Percentiles rank a stretch among this genome's conserved stretches.
phyloP scores from a whole-genome alignment of 1,140 invertebrate genomes.

The Lineus longissimus region DNA sequence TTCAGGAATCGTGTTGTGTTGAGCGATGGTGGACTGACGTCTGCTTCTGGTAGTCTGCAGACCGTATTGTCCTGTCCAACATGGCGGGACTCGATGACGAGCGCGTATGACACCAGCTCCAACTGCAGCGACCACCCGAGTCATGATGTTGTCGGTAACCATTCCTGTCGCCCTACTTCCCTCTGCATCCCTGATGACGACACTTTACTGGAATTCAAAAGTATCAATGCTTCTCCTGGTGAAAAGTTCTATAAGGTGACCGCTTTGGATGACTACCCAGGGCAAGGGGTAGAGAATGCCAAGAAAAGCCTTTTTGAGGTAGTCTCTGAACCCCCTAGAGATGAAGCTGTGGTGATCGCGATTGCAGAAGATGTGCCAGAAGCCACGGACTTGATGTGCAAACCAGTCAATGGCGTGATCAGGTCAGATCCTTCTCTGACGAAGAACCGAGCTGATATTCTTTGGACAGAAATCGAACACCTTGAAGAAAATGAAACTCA shows the following conservation, averaged over 20 bases:
- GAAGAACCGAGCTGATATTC: no score
- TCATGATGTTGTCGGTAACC: not conserved
- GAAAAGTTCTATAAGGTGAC: constrained; percentile 9
- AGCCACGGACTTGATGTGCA: no score
- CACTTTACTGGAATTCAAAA: not conserved
- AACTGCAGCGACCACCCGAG: constrained; percentile 55
- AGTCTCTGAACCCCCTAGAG: no score
- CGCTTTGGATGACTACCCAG: not conserved
- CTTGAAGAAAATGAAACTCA: no score
- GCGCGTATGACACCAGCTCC: constrained; percentile 27
- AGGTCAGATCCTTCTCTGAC: no score
- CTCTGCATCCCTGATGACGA: not conserved
- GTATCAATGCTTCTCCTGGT: not conserved
- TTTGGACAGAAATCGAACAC: no score
- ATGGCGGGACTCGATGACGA: constrained; percentile 53
- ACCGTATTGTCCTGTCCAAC: constrained; percentile 25
- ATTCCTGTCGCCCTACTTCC: not conserved
- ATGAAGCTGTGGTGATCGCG: no score
- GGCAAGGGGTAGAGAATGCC: no score
- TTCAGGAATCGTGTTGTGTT: no score
- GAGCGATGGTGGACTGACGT: constrained; percentile 6
- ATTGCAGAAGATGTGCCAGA: no score
- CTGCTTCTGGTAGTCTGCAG: constrained; percentile 43
- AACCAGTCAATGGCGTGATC: no score
- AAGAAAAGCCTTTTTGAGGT: no score